Base-by-base conservation (phyloP, 1,140 invertebrate genomes). In the Laodelphax striatellus region DNA sequence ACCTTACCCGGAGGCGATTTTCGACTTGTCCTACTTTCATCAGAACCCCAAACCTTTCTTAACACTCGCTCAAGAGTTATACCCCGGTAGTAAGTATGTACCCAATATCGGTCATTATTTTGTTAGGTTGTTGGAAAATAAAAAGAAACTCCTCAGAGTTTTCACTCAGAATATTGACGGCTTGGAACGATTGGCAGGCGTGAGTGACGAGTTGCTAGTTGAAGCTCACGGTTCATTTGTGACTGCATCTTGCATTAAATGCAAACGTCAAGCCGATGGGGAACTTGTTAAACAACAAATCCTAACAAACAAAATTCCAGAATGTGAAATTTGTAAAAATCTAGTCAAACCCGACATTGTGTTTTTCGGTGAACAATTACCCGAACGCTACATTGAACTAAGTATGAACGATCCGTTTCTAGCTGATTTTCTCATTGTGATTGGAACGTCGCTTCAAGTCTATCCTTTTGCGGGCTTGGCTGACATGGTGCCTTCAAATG, bases 101-200 rank as follows among this genome's bases (percentile, higher is more conserved):
- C 91, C 92, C 5, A 92, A 91, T 0, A 70, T 78, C 1, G 83
- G 82, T 62, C 92, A 94, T 75, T 89, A 90, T 71, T 94, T 94
- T 70, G 82, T 94, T 44, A 80, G 79, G 46, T 68, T 93, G 31
- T 70, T 94, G 50, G 76, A 86, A 69, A 83, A 92, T 6, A 92
- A 93, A 75, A 85, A 85, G 17, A 63, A 90, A 19, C 70, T 94
- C 0, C 70, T 90, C 9, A 77, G 90, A 34, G 87, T 92, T 73
- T 94, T 91, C 69, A 92, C 90, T 3, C 76, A 97, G 75, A 97
- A 97, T 75, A 94, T 97, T 66, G 94, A 97, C 72, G 92, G 89
- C 0, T 72, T 97, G 53, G 94, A 97, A 74, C 75, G 88, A 67
- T 75, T 89, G 6, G 87, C 92, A 57, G 91, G 90, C 16, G 73